phyloP scores from a whole-genome alignment of 2,797 vertebrate genomes.

The Oreortyx pictus region DNA sequence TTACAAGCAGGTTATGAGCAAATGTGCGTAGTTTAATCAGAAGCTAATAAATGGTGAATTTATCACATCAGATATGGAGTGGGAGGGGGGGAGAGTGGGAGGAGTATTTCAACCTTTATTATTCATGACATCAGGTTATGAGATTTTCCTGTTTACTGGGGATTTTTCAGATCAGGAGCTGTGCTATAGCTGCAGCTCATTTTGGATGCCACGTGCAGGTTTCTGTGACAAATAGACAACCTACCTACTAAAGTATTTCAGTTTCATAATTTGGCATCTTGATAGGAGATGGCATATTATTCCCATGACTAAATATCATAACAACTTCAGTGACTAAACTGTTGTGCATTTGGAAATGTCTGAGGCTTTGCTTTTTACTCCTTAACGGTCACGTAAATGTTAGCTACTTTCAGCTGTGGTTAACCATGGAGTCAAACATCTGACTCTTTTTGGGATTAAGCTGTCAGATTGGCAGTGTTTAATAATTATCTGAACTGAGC shows the following conservation, averaged over 20 bases:
- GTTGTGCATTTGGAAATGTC: not conserved
- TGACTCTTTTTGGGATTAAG: not conserved
- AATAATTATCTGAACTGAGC: not conserved
- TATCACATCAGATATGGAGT: not conserved
- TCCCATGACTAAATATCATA: not conserved
- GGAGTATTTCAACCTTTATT: not conserved
- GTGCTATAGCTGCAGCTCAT: not conserved
- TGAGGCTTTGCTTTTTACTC: not conserved
- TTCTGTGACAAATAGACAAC: not conserved
- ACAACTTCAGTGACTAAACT: not conserved
- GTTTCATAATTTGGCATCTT: not conserved
- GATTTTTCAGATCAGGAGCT: not conserved
- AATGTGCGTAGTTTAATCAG: not conserved
- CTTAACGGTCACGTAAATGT: not conserved
- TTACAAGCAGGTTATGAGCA: not conserved
- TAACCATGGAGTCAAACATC: not conserved
- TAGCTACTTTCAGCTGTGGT: not conserved
- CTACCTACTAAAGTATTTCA: not conserved
- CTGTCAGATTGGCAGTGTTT: not conserved
- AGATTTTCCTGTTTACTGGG: not conserved
- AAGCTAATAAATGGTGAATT: not conserved
- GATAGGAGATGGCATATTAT: not conserved
- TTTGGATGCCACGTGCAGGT: not conserved
- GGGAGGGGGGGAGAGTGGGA: too few species aligned
- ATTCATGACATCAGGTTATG: not conserved